Conservation (phyloP, 2,888 invertebrate species). For the Gisinianus flammeolus region DNA sequence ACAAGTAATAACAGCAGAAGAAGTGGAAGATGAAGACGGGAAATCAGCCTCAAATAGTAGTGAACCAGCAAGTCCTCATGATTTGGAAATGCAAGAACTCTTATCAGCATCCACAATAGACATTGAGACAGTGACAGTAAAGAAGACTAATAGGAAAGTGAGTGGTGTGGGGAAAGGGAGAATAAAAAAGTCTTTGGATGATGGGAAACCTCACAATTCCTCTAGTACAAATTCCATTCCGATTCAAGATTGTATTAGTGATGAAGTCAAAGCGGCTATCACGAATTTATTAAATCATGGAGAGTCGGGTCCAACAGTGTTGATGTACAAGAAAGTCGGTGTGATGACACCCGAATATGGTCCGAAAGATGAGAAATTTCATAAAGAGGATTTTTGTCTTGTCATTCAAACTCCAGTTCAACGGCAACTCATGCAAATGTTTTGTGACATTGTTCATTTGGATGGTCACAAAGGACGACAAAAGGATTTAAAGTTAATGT, state of each 20-base stretch:
- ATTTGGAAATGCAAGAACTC: background rate
- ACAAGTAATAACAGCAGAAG: background rate
- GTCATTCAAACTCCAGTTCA: constrained; percentile 56
- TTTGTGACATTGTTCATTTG: constrained; percentile 46
- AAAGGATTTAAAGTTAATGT: constrained; percentile 46
- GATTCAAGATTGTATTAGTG: constrained; percentile 19
- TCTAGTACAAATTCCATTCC: background rate
- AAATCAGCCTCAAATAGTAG: background rate
- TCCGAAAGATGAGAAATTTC: constrained; percentile 33
- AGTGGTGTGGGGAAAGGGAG: background rate
- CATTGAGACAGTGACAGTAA: background rate
- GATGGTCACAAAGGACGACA: constrained; percentile 50
- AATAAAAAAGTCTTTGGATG: background rate
- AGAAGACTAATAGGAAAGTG: background rate
- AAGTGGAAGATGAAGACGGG: background rate
- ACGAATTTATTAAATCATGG: constrained; percentile 49
- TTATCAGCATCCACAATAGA: too few relatives aligned
- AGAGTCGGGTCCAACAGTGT: constrained; percentile 53
- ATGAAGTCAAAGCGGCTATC: constrained; percentile 37
- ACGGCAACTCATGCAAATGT: constrained; percentile 53
- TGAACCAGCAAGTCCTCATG: background rate
- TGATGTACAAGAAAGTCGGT: constrained; percentile 51
- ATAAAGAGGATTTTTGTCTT: constrained; percentile 48
- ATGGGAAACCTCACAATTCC: too few relatives aligned
- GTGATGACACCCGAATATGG: constrained; percentile 45